phyloP scores from a whole-genome alignment of 2,797 vertebrate species.

The Alcedo quadribrachys region DNA sequence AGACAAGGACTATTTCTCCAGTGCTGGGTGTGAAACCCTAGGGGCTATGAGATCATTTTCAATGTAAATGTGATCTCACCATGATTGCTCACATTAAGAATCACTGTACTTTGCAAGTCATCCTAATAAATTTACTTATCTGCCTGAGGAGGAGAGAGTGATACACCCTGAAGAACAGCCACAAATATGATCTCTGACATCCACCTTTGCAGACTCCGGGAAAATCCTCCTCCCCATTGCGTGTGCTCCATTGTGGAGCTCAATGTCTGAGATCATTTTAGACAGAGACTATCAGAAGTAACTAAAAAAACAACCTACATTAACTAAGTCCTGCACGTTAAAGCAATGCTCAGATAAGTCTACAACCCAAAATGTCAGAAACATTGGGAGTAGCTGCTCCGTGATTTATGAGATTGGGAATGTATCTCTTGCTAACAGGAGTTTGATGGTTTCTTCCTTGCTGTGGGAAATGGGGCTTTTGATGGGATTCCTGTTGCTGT shows the following conservation, averaged over 20 bases:
- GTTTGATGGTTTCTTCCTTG: background rate
- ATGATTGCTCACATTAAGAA: constrained; percentile 5
- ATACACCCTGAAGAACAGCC: rapidly evolving
- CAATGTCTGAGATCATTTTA: rapidly evolving
- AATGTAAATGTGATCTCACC: constrained; percentile 45
- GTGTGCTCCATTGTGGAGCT: rapidly evolving
- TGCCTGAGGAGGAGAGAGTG: background rate
- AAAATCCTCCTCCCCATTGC: background rate
- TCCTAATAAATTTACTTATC: constrained; percentile 37
- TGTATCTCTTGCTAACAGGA: background rate
- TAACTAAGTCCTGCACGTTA: background rate
- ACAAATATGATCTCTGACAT: background rate
- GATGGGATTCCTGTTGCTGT: background rate
- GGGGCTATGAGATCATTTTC: constrained; percentile 39
- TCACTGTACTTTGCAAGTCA: constrained; percentile 35
- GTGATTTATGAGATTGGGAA: background rate
- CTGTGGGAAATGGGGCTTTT: background rate
- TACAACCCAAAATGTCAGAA: background rate
- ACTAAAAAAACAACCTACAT: background rate
- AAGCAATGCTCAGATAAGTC: background rate
- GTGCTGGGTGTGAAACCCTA: background rate
- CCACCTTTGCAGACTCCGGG: background rate
- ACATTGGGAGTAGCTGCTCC: background rate
- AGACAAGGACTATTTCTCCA: background rate
- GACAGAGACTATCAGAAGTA: background rate